These are phyloP conservation scores for Odontamblyopus rebecca DNA, from an alignment of 2,797 vertebrate species.

Conservation along the genomic window DNA sequence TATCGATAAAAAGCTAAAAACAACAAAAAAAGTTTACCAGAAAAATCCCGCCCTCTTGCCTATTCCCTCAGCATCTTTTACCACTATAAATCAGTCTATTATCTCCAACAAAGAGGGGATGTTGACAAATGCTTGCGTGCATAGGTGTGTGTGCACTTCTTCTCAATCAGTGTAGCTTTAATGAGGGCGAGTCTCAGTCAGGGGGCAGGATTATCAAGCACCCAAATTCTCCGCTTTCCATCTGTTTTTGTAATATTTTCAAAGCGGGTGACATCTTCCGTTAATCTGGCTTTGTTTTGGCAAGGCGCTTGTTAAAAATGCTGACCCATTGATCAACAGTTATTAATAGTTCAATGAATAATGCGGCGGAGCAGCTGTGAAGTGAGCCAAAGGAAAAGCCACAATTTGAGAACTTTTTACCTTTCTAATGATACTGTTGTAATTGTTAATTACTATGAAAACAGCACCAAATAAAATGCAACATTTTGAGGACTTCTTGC, in stretches of 20 bases:
- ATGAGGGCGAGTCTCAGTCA: conserved; percentile 61
- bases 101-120: conserved; percentile 62
- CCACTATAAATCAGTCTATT: conserved; percentile 36
- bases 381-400: background rate
- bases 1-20: background rate
- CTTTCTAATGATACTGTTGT: too few species aligned
- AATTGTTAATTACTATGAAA: too few species aligned
- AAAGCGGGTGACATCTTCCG: conserved; percentile 14
- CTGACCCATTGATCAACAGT: conserved; percentile 11
- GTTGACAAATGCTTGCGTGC: conserved; percentile 31
- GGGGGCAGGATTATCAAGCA: conserved; percentile 54
- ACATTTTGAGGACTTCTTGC: too few species aligned
- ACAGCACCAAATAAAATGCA: too few species aligned
- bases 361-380: background rate
- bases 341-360: background rate
- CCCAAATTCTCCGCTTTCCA: conserved; percentile 29
- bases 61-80: conserved; percentile 22
- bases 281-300: conserved; percentile 3
- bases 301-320: conserved; percentile 7
- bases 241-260: conserved; percentile 35
- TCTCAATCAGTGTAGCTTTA: conserved; percentile 67
- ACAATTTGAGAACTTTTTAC: too few species aligned
- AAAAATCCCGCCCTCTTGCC: background rate
- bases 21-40: background rate
- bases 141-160: conserved; percentile 15